phyloP scores from a whole-genome alignment of 2,888 invertebrate genomes.

The Lissocephala sabroskyi region DNA sequence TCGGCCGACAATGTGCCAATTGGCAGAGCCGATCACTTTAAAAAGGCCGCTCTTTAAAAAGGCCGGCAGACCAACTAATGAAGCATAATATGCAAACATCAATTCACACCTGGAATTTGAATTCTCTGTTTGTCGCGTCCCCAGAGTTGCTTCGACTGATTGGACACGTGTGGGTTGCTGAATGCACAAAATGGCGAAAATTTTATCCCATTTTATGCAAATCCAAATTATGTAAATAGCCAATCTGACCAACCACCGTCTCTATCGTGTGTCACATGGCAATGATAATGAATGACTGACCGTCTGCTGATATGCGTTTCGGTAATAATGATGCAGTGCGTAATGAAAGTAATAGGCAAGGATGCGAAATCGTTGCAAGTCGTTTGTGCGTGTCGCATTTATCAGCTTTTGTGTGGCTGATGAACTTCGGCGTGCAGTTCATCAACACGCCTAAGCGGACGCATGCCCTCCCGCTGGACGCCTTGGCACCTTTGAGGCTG shows the following conservation, averaged over 20 bases:
- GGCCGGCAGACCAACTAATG: too few relatives aligned
- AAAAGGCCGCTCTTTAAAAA: too few relatives aligned
- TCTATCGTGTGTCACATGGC: constrained; percentile 8
- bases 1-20: too few relatives aligned
- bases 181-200: constrained; percentile 49
- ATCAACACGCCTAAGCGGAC: constrained; percentile 8
- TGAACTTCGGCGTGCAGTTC: neutral
- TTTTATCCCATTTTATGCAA: constrained; percentile 60
- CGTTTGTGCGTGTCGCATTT: constrained; percentile 17
- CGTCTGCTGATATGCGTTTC: constrained; percentile 53
- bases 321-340: constrained; percentile 48
- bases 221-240: constrained; percentile 63
- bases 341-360: constrained; percentile 32
- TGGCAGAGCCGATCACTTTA: too few relatives aligned
- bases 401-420: constrained; percentile 1
- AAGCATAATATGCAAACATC: constrained; percentile 32
- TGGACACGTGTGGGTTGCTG: neutral
- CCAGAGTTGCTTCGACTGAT: constrained; percentile 12
- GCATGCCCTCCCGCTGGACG: too few relatives aligned
- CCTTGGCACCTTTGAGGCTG: neutral
- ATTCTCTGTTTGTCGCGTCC: too few relatives aligned
- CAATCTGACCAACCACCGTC: constrained; percentile 13
- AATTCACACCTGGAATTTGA: constrained; percentile 57
- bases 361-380: constrained; percentile 29
- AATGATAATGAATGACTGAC: constrained; percentile 35